Percentiles rank a stretch among this genome's conserved stretches.
phyloP scores from a whole-genome alignment of 2,888 invertebrate genomes.

The Lysandra bellargus region DNA sequence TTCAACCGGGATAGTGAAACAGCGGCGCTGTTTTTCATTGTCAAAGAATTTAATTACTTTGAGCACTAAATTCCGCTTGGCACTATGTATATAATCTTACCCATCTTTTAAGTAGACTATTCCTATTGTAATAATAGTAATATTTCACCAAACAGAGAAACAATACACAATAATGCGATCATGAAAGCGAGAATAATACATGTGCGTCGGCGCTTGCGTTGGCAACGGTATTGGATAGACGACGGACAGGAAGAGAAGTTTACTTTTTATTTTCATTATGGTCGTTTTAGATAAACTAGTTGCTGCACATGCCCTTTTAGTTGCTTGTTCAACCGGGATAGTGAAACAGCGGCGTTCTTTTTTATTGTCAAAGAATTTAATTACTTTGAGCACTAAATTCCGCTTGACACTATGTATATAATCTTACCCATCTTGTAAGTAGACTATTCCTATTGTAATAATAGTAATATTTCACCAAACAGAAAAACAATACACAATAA shows the following conservation, averaged over 20 bases:
- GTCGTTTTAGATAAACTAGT: too few relatives aligned
- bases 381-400: slow-evolving; percentile 8
- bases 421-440: slow-evolving; percentile 4
- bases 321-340: too few relatives aligned
- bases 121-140: slow-evolving; percentile 5
- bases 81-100: not conserved
- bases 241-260: slow-evolving; percentile 1
- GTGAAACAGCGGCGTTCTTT: not conserved
- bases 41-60: slow-evolving; percentile 8
- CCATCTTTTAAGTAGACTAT: slow-evolving; percentile 4
- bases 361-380: slow-evolving; percentile 8
- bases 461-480: slow-evolving; percentile 8
- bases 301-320: too few relatives aligned
- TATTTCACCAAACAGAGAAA: slow-evolving; percentile 1
- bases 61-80: slow-evolving; percentile 4
- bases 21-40: slow-evolving; percentile 2
- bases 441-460: not conserved
- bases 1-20: too few relatives aligned
- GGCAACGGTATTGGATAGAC: slow-evolving; percentile 1
- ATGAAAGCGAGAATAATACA: slow-evolving; percentile 8
- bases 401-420: not conserved
- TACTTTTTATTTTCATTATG: too few relatives aligned
- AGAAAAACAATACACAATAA: not conserved
- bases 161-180: slow-evolving; percentile 1
- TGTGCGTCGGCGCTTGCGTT: slow-evolving; percentile 2